A percentile compares a stretch with the other conserved stretches of the same genome.
Conservation (phyloP, 64 coral and sea anemone species). For the Platygyra sinensis region DNA sequence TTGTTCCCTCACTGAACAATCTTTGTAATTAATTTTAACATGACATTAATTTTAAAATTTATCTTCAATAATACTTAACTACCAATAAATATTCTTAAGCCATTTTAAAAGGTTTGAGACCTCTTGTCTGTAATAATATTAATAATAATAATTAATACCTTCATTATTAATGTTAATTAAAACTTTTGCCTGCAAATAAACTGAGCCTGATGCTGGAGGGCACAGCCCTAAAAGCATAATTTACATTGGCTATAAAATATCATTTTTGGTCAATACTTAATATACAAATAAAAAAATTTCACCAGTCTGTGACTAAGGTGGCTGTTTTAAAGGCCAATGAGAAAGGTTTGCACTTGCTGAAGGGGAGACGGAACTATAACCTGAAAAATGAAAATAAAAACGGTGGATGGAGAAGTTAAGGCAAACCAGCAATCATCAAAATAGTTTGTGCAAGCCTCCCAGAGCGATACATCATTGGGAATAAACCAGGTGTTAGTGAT, state of each 20-base stretch:
- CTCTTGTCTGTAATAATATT: not conserved
- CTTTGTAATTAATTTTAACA: too few species aligned
- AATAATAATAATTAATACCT: not conserved
- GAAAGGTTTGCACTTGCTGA: constrained; percentile 52
- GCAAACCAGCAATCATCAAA: too few species aligned
- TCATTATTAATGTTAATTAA: not conserved
- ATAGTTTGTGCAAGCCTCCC: too few species aligned
- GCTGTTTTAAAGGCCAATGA: constrained; percentile 30
- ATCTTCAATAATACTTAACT: too few species aligned
- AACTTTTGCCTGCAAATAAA: constrained; percentile 15
- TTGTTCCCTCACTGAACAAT: too few species aligned
- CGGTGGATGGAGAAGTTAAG: too few species aligned
- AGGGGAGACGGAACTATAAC: constrained; percentile 66
- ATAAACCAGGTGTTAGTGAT: too few species aligned
- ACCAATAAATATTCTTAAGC: too few species aligned
- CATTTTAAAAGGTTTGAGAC: too few species aligned
- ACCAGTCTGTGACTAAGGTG: not conserved
- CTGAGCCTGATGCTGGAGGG: not conserved
- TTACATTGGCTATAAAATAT: not conserved
- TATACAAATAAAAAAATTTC: not conserved
- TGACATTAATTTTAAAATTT: too few species aligned
- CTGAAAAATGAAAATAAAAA: constrained; percentile 21
- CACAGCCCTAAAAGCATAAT: not conserved
- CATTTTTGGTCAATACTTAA: not conserved
- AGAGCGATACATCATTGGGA: too few species aligned